Evolutionary conservation across 2,797 vertebrate genomes (phyloP).

Genomic region (Bradypodion ventrale): DNA sequence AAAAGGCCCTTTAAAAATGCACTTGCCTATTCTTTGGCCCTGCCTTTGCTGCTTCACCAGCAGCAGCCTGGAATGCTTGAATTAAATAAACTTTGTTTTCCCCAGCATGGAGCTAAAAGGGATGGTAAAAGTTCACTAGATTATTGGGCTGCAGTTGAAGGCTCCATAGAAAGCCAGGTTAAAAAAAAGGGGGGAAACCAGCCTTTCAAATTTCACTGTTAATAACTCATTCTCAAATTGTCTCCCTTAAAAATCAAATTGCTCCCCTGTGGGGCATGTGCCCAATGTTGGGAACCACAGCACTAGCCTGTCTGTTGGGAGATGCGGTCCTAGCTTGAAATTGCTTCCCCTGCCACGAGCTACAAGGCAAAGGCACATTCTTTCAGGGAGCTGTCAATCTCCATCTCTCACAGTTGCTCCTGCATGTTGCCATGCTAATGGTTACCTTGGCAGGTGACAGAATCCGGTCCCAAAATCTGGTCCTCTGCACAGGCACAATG

Average conservation of each 20-base stretch:
- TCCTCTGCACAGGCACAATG: conserved; percentile 94
- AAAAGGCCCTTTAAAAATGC: not conserved
- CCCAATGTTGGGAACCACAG: too few species aligned
- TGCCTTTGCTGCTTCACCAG: not conserved
- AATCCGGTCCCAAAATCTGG: conserved; percentile 85
- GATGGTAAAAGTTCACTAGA: not conserved
- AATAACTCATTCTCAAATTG: too few species aligned
- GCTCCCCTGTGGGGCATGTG: too few species aligned
- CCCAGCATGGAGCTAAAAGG: too few species aligned
- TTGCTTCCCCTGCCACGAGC: not conserved
- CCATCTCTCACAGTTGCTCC: not conserved
- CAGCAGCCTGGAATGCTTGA: not conserved
- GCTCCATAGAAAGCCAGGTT: not conserved
- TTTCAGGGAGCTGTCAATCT: not conserved
- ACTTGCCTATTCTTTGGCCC: not conserved
- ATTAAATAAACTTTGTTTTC: not conserved
- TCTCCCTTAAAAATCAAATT: too few species aligned
- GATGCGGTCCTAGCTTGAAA: too few species aligned
- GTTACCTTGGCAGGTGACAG: conserved; percentile 93
- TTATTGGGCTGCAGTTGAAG: not conserved
- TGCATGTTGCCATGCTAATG: not conserved
- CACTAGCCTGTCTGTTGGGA: too few species aligned
- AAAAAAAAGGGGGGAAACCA: not conserved
- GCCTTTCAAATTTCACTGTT: not conserved
- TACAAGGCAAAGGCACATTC: not conserved